phyloP scores from a whole-genome alignment of 2,888 invertebrate genomes.

The Pantelozetes paolii region DNA sequence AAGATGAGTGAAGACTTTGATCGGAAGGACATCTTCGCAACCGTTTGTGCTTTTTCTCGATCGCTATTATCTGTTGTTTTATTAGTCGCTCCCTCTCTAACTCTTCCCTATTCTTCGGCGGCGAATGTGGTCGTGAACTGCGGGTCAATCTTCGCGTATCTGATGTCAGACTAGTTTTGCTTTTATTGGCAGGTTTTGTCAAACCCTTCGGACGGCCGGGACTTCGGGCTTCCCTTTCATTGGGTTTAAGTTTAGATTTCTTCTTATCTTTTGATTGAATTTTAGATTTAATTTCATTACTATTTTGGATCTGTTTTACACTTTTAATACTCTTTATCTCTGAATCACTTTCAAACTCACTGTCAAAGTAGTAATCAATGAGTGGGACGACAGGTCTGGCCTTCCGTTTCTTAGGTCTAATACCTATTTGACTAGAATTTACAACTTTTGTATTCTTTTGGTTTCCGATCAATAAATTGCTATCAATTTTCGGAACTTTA shows the following conservation, averaged over 20 bases:
- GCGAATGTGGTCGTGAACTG: neutral
- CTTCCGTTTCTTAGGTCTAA: slow-evolving; percentile 26
- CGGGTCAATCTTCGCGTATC: neutral
- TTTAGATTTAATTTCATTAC: neutral
- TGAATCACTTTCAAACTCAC: slow-evolving; percentile 23
- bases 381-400: slow-evolving; percentile 15
- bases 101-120: neutral
- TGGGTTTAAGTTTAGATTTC: neutral
- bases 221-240: neutral
- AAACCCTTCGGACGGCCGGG: neutral
- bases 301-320: neutral
- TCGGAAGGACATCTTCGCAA: slow-evolving; percentile 26
- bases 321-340: neutral
- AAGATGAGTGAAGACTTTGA: slow-evolving; percentile 23
- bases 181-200: neutral
- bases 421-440: slow-evolving; percentile 32
- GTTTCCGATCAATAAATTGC: neutral
- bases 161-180: slow-evolving; percentile 27
- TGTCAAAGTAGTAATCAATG: slow-evolving; percentile 29
- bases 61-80: slow-evolving; percentile 17
- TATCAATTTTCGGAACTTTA: neutral
- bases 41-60: slow-evolving; percentile 31
- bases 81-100: slow-evolving; percentile 19
- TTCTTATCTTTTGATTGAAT: neutral
- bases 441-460: neutral